Evolutionary conservation across 23 tunicate genomes (phyloP), one percentile per base, ranked within the genome.

Genomic region (Ciona savignyi): DNA sequence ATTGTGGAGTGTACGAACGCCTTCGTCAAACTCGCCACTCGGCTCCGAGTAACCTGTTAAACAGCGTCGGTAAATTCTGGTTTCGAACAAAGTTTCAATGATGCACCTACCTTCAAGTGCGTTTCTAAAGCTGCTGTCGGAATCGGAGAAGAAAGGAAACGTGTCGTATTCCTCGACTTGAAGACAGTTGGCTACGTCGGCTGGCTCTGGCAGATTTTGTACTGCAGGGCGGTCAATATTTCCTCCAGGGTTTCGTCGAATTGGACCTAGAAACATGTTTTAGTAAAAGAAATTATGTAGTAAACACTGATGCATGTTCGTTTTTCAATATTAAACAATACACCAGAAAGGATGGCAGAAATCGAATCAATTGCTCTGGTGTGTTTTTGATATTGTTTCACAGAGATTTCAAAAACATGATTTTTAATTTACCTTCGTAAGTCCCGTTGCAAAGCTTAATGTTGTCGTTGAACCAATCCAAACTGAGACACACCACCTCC

Each of bases 401-500:
- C n/a, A n/a, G n/a, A n/a, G n/a, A n/a, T n/a, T n/a, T n/a, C n/a
- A n/a, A n/a, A n/a, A n/a, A n/a, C n/a, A 28, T n/a, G 6, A 68
- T 20, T 68, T 25, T 24, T 4, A 68, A 19, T 32, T 63, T 63
- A 82, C 87, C 95, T 81, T 88, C 95, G 20, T 22, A 27, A 21
- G 87, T 88, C 32, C 95, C 95, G 66, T 88, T 88, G 72, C 95
- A 88, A 28, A 88, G 75, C 65, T 88, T 88, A n/a, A 88, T 65
- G 65, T 88, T 88, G 67, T 88, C 87, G 33, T 88, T 68, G 60
- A 80, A 88, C 95, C 95, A 88, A 33, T 88, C 87, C 65, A 88
- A 73, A 27, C 80, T 77, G 21, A 88, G 66, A 51, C 95, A 88
- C 11, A 88, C 67, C 26, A 88, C 83, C 30, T 88, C 71, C 95